Evolutionary conservation across 2,888 invertebrate genomes (phyloP).

Genomic region (Cosmopolites sordidus): DNA sequence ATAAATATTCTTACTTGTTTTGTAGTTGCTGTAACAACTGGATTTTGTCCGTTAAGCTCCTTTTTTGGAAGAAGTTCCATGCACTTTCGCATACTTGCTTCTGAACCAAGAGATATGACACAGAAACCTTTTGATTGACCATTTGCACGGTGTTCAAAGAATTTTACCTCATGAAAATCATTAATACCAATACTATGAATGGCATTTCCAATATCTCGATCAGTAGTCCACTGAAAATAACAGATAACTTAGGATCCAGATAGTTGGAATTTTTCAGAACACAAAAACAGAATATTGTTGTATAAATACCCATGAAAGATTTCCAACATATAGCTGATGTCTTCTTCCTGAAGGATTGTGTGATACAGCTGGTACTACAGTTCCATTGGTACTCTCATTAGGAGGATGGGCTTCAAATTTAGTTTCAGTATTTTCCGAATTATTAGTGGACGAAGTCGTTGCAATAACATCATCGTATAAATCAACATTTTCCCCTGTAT

Average conservation of each 20-base stretch:
- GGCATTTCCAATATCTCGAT: conserved; percentile 92
- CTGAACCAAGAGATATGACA: conserved; percentile 89
- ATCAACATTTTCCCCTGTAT: conserved; percentile 84
- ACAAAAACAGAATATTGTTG: neutral
- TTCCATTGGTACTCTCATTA: conserved; percentile 56
- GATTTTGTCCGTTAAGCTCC: conserved; percentile 92
- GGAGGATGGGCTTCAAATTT: conserved; percentile 33
- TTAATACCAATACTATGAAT: conserved; percentile 81
- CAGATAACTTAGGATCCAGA: too few relatives aligned
- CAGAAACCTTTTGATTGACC: conserved; percentile 99
- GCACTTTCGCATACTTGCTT: conserved; percentile 80
- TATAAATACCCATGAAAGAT: conserved; percentile 89
- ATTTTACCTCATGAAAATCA: conserved; percentile 97
- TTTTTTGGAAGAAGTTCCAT: conserved; percentile 94
- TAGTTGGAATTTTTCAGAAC: neutral
- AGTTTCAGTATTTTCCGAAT: conserved; percentile 56
- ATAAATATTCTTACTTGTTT: conserved; percentile 84
- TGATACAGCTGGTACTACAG: conserved; percentile 53
- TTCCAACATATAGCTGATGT: conserved; percentile 94
- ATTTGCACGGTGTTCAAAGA: conserved; percentile 98
- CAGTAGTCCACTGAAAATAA: conserved; percentile 87
- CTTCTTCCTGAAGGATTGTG: conserved; percentile 65
- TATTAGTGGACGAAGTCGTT: conserved; percentile 63
- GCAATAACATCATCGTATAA: conserved; percentile 94
- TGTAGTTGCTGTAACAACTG: conserved; percentile 91